These are phyloP conservation scores for Monomorium pharaonis DNA, from an alignment of 1,140 invertebrate species.

Conservation along the genomic window DNA sequence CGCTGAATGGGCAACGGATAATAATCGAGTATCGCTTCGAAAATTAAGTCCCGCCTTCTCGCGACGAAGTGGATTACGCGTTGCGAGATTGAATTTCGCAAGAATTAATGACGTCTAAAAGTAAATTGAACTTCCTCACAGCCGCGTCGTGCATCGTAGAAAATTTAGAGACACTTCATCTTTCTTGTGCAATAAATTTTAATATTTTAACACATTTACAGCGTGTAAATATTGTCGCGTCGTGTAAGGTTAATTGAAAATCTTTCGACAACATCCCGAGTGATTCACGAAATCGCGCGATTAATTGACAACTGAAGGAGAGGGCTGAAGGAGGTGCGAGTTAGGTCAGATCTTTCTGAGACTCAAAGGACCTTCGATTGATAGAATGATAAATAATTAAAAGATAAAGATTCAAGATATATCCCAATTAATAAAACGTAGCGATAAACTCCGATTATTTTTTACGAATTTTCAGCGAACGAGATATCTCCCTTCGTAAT, in stretches of 20 bases:
- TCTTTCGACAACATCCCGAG: neutral
- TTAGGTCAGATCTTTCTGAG: neutral
- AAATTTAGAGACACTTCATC: conserved; percentile 17
- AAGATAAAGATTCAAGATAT: neutral
- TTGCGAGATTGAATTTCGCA: conserved; percentile 52
- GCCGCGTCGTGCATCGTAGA: neutral
- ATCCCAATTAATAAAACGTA: conserved; percentile 26
- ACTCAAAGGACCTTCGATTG: neutral
- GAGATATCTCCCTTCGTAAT: conserved; percentile 23
- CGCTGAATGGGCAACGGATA: conserved; percentile 50
- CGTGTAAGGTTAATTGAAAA: conserved; percentile 36
- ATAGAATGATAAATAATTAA: neutral
- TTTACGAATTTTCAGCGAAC: neutral
- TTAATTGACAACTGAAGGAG: neutral
- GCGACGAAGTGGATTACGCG: conserved; percentile 44
- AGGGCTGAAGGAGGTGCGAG: neutral
- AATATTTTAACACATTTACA: conserved; percentile 20
- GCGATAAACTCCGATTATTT: conserved; percentile 7
- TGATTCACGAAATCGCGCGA: neutral
- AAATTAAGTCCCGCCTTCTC: conserved; percentile 52
- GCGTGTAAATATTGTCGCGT: neutral
- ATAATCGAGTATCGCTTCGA: conserved; percentile 51
- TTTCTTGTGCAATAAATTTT: conserved; percentile 4
- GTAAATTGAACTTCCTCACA: conserved; percentile 37
- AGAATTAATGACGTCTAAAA: conserved; percentile 56